Evolutionary conservation across 2,113 vertebrate genomes (phyloP), one percentile per base, ranked within the genome.

Genomic region (Corythornis madagascariensis): DNA sequence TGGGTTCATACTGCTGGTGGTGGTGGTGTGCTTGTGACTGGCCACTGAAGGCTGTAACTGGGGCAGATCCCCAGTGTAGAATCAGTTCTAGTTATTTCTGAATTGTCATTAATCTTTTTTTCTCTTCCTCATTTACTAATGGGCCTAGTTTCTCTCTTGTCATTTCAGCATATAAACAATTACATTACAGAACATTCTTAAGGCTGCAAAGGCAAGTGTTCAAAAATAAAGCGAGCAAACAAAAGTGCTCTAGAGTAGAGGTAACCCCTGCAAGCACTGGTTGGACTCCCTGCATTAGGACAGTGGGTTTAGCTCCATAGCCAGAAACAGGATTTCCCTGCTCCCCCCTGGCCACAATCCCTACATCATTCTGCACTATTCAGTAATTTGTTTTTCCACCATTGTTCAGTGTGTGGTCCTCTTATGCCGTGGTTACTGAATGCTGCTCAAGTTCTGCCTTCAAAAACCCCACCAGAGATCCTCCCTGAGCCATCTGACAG

Each of bases 11-110:
- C 81, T 78, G 91, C 28, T 80, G 69, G 31, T 59, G 91, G 31
- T 80, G 65, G 31, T 59, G 75, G 18, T 64, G 67, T 21, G 74
- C 84, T 80, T 71, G 87, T 74, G 92, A 63, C 64, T 88, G 94
- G 82, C 84, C 91, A 74, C 87, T 47, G 75, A 60, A 89, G 83
- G 78, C 85, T 86, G 65, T 22, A 95, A 95, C 85, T 96, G 87
- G 92, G 91, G 87, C 94, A 96, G 89, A 92, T 95, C 94, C 87
- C 94, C 65, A 83, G 91, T 43, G 83, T 71, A 83, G 86, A 83
- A 87, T 89, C 87, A 77, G 56, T 89, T 91, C 92, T 88, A 89
- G 94, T 83, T 96, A 94, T 95, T 95, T 91, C 82, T 93, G 95
- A 96, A 72, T 93, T 92, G 89, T 47, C 79, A 89, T 94, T 95